These are phyloP conservation scores for Rana temporaria DNA, from an alignment of 2,113 vertebrate genomes.

Conservation along the genomic window DNA sequence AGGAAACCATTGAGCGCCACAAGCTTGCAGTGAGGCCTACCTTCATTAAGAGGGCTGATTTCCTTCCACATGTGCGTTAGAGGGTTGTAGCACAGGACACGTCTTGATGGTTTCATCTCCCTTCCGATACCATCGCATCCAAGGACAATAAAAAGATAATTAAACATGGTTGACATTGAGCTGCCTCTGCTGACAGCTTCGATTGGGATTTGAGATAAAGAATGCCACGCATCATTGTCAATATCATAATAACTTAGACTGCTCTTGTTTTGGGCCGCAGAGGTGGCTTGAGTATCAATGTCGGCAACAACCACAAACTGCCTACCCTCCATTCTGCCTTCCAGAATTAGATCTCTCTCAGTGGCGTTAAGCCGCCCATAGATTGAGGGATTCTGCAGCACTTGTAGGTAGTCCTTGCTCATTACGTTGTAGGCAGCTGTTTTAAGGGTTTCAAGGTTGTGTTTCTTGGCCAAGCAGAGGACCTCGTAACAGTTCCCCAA, in stretches of 20 bases:
- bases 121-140: slow-evolving; percentile 76
- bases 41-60: slow-evolving; percentile 86
- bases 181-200: slow-evolving; percentile 84
- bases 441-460: slow-evolving; percentile 68
- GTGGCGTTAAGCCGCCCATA: slow-evolving; percentile 78
- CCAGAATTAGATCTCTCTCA: slow-evolving; percentile 83
- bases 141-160: slow-evolving; percentile 90
- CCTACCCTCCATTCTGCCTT: slow-evolving; percentile 74
- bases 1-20: slow-evolving; percentile 84
- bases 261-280: slow-evolving; percentile 58
- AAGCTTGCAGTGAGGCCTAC: slow-evolving; percentile 87
- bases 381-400: slow-evolving; percentile 79
- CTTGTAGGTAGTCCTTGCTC: slow-evolving; percentile 91
- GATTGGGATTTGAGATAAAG: slow-evolving; percentile 75
- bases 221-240: slow-evolving; percentile 77
- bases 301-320: slow-evolving; percentile 79
- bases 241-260: slow-evolving; percentile 85
- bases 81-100: slow-evolving; percentile 93
- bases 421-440: slow-evolving; percentile 83
- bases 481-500: slow-evolving; percentile 87
- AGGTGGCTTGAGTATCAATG: slow-evolving; percentile 72
- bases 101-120: slow-evolving; percentile 76
- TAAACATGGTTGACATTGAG: slow-evolving; percentile 88
- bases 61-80: slow-evolving; percentile 87
- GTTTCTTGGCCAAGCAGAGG: slow-evolving; percentile 79